Percentiles rank a stretch among this genome's conserved stretches.
Conservation (phyloP, 30 jellyfish, hydroid and myxozoan genomes). For the Rhopilema esculentum region DNA sequence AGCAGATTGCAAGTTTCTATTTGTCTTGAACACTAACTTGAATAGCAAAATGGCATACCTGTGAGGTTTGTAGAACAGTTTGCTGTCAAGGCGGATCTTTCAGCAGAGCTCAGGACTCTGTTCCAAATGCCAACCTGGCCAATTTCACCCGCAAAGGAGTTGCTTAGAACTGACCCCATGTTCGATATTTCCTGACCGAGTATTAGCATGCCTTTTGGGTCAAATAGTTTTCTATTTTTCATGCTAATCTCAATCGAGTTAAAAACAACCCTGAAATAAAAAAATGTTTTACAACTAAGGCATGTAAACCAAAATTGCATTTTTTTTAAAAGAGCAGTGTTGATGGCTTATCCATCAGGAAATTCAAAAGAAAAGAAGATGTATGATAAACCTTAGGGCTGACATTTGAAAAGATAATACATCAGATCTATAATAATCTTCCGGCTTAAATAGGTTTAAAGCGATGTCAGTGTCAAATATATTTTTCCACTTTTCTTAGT, state of each 20-base stretch:
- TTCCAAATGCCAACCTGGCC: conserved; percentile 92
- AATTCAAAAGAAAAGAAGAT: no score
- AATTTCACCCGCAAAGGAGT: conserved; percentile 73
- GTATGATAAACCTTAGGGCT: no score
- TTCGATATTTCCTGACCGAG: conserved; percentile 55
- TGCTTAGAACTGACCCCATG: conserved; percentile 37
- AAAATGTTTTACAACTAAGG: background rate
- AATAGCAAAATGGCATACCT: conserved; percentile 54
- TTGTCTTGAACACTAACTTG: background rate
- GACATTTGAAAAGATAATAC: no score
- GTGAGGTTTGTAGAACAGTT: conserved; percentile 80
- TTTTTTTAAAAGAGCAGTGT: no score
- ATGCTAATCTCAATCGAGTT: background rate
- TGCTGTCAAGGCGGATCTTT: conserved; percentile 36
- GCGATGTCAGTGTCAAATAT: background rate
- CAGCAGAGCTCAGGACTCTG: conserved; percentile 51
- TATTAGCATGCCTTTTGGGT: conserved; percentile 63
- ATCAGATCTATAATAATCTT: no score
- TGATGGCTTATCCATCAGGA: no score
- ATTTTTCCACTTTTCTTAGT: no score
- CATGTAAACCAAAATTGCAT: background rate
- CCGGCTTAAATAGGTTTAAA: no score
- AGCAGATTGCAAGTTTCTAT: no score
- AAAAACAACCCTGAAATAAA: background rate
- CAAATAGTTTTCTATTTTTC: conserved; percentile 42